phyloP scores from a whole-genome alignment of 2,888 invertebrate species.

The Cosmia pyralina region DNA sequence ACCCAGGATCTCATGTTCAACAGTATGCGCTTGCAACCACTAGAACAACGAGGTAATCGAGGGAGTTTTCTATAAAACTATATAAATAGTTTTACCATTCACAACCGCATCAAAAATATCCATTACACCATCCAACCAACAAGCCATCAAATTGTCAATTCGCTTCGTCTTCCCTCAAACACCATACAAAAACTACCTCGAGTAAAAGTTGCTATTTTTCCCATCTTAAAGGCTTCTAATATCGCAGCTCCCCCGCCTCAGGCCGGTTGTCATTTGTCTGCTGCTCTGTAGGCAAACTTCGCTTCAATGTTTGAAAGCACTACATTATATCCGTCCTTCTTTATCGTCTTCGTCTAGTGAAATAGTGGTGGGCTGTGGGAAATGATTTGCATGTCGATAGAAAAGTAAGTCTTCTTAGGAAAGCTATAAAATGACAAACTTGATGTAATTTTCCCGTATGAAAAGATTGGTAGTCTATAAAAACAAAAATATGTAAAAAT shows the following conservation, averaged over 20 bases:
- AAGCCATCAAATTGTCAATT: constrained; percentile 22
- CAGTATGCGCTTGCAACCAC: too few relatives aligned
- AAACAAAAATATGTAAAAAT: background rate
- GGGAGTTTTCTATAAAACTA: too few relatives aligned
- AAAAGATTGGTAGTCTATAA: background rate
- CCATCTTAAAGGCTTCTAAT: constrained; percentile 89
- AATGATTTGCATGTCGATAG: constrained; percentile 62
- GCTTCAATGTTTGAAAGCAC: constrained; percentile 88
- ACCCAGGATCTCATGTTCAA: too few relatives aligned
- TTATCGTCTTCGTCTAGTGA: constrained; percentile 78
- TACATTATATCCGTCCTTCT: constrained; percentile 87
- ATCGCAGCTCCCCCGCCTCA: constrained; percentile 83
- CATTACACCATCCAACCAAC: background rate
- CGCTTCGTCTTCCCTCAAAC: constrained; percentile 32
- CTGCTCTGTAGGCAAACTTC: constrained; percentile 87
- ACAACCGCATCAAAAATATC: background rate
- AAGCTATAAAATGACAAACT: background rate
- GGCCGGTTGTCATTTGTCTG: constrained; percentile 89
- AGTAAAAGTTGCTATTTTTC: constrained; percentile 89
- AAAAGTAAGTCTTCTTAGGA: background rate
- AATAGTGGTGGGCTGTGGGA: constrained; percentile 50
- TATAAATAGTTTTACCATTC: background rate
- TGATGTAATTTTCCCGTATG: background rate
- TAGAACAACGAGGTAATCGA: too few relatives aligned
- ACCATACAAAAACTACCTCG: constrained; percentile 74